Base-by-base conservation (phyloP, 2,113 vertebrate genomes). In the Bucco capensis region DNA sequence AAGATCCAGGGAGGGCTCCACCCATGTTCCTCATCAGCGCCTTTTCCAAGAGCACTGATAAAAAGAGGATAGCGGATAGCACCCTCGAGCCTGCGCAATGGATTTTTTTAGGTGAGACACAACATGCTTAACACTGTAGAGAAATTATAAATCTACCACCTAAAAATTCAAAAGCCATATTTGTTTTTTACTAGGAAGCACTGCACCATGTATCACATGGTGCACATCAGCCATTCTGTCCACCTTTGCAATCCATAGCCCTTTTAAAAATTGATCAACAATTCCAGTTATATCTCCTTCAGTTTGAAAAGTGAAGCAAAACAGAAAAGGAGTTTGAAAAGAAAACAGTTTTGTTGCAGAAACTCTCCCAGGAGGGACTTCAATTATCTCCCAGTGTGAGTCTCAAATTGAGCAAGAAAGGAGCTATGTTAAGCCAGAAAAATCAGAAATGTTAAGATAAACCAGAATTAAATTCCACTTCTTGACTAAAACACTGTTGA, bases 301-400 rank as follows among this genome's bases (percentile, higher is more conserved):
- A 61, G 75, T 47, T 89, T 89, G 79, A 84, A n/a, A n/a, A 76
- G 46, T n/a, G 35, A 86, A 28, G 31, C 25, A 69, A 90, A 90
- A 21, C 23, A 93, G 53, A 83, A 88, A 89, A 11, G 16, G 19
- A 54, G 16, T 12, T 69, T 35, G 33, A 64, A 81, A 84, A 87
- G 69, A 71, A 84, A 54, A 15, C 30, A 25, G 22, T 58, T 84
- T 86, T 76, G 31, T 61, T 86, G 19, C 31, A 90, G 73, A 91
- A 90, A 91, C 15, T 75, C 49, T 86, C 80, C 61, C 54, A 81
- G 50, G 37, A 75, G 86, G 38, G 65, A 84, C 58, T 79, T 88
- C 66, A 96, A 86, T 94, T 92, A 90, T 92, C 28, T 94, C 65
- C 73, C 92, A 70, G 90, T 76, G 35, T 80, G 90, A 96, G 57